Evolutionary conservation across 2,113 vertebrate species (phyloP).

Genomic region (Siniperca knerii): DNA sequence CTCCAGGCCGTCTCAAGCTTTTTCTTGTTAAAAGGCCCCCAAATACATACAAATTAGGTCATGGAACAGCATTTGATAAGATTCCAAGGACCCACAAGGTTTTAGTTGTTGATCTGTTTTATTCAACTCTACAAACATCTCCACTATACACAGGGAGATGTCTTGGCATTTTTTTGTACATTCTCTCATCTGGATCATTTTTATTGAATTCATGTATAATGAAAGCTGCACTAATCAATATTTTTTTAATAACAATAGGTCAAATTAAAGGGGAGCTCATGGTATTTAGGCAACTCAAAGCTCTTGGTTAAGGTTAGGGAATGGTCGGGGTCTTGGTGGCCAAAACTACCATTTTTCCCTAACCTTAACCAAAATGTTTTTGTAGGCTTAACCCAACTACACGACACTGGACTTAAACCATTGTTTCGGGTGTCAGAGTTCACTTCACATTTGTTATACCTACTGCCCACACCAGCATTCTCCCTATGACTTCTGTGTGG

Average conservation of each 20-base stretch:
- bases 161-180: background rate
- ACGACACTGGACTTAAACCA: background rate
- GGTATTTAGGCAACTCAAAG: background rate
- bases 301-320: background rate
- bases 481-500: background rate
- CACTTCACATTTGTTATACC: background rate
- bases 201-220: background rate
- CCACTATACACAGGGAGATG: background rate
- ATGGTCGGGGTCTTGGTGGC: background rate
- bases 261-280: background rate
- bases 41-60: background rate
- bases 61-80: background rate
- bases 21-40: constrained; percentile 4
- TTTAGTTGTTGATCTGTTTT: constrained; percentile 1
- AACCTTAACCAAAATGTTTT: background rate
- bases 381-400: background rate
- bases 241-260: background rate
- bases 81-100: background rate
- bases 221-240: background rate
- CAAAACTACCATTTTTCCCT: background rate
- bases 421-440: background rate
- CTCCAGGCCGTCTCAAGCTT: constrained; percentile 19
- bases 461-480: background rate
- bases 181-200: background rate
- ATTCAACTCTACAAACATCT: background rate